Evolutionary conservation across 1,140 invertebrate species (phyloP).

Genomic region (Lamellibrachia luymesi): DNA sequence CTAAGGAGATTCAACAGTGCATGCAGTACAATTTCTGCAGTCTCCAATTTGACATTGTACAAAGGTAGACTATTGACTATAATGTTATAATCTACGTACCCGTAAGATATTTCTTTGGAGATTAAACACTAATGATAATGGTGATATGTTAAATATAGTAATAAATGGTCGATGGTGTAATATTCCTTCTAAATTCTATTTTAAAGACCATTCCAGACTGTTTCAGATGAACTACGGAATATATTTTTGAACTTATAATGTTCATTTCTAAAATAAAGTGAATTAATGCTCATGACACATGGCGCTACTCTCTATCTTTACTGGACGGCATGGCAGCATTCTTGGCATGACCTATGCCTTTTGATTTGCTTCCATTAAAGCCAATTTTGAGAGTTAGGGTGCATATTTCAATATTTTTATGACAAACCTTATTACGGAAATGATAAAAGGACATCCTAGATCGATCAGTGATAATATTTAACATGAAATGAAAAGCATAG

Average conservation of each 20-base stretch:
- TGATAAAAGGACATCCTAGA: background rate
- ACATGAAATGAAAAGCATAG: background rate
- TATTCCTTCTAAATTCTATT: background rate
- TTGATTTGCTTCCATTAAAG: no score
- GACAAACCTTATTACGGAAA: background rate
- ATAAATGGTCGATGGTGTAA: background rate
- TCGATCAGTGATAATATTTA: background rate
- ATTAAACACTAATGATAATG: background rate
- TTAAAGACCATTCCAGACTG: no score
- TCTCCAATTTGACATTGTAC: background rate
- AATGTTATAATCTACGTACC: background rate
- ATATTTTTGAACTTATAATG: no score
- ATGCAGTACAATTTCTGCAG: background rate
- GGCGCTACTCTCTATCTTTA: no score
- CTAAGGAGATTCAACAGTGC: background rate
- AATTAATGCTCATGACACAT: no score
- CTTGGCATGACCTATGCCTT: no score
- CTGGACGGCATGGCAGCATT: no score
- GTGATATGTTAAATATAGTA: background rate
- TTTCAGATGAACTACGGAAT: no score
- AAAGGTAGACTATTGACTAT: no score
- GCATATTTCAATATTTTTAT: no score
- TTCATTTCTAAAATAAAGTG: no score
- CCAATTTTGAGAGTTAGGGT: no score
- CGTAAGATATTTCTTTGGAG: background rate